Percentiles rank a stretch among this genome's conserved stretches.
Evolutionary conservation across 2,797 vertebrate genomes (phyloP).

Genomic region (Masticophis lateralis): DNA sequence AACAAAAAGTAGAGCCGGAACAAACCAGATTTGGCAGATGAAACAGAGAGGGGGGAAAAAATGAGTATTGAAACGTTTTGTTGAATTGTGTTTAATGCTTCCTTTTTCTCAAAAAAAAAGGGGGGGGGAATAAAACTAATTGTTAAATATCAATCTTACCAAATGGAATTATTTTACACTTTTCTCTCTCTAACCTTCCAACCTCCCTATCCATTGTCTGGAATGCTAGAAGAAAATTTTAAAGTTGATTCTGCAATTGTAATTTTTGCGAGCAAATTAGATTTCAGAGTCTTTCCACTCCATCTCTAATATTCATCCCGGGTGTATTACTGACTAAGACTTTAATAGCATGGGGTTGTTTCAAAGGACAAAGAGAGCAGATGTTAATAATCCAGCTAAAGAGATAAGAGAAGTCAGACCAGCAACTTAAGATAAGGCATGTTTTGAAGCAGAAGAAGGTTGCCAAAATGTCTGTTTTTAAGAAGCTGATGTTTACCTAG

Average conservation of each 20-base stretch:
- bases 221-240: neutral
- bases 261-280: neutral
- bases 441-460: neutral
- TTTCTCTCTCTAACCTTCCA: neutral
- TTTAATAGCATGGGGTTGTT: neutral
- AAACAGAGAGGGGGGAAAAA: neutral
- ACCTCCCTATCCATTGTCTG: neutral
- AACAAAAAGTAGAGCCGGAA: neutral
- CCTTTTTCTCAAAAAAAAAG: neutral
- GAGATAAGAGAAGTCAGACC: conserved; percentile 47
- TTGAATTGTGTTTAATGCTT: neutral
- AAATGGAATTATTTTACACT: neutral
- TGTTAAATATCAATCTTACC: neutral
- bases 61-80: neutral
- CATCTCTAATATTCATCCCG: neutral
- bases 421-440: conserved; percentile 17
- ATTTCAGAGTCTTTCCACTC: neutral
- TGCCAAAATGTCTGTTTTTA: conserved; percentile 7
- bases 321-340: neutral
- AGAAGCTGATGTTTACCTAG: neutral
- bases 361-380: conserved; percentile 40
- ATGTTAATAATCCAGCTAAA: conserved; percentile 30
- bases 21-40: neutral
- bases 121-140: neutral
- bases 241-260: neutral